Evolutionary conservation across 2,888 invertebrate species (phyloP), one percentile per base, ranked within the genome.

Genomic region (Watsonalla binaria): DNA sequence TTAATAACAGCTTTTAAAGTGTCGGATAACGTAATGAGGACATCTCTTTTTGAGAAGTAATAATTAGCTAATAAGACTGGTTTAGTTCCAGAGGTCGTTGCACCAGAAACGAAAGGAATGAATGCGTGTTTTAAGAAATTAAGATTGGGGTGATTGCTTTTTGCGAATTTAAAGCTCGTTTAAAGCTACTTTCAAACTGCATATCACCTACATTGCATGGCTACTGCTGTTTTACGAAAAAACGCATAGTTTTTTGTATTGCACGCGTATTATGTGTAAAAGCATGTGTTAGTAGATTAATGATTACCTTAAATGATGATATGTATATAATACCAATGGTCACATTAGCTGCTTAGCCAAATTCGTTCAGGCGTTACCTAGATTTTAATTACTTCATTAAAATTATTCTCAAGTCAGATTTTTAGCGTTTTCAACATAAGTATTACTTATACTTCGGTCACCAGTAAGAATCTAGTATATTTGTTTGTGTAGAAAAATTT

Each of bases 11-110:
- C 11, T 42, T 54, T 65, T 61, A 51, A 62, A 60, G 59, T 63
- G 58, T 62, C 56, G 54, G 55, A 56, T 62, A 55, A 63, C 55
- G 58, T 64, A 69, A 74, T 72, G 70, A 71, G 59, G 61, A 55
- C 57, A 24, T 61, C 61, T 67, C 57, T 63, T 62, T 60, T 60
- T 56, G 64, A 67, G 69, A 70, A 69, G 61, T 63, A 64, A 72
- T 76, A 76, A 79, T 78, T 75, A 77, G 58, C 63, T 65, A 70
- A 72, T 67, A 70, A 74, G 67, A 70, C 74, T 67, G 65, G 72
- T 70, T 54, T 47, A 68, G 54, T 56, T 56, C 61, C 58, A 58
- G 54, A 58, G 67, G 64, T 66, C 64, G 54, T 61, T 66, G 65
- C 55, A 60, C 71, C 46, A 46, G 55, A 60, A 53, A 60, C 54